Conservation (phyloP, 2,797 vertebrate species). For the Microctenopoma stevenorrisi region DNA sequence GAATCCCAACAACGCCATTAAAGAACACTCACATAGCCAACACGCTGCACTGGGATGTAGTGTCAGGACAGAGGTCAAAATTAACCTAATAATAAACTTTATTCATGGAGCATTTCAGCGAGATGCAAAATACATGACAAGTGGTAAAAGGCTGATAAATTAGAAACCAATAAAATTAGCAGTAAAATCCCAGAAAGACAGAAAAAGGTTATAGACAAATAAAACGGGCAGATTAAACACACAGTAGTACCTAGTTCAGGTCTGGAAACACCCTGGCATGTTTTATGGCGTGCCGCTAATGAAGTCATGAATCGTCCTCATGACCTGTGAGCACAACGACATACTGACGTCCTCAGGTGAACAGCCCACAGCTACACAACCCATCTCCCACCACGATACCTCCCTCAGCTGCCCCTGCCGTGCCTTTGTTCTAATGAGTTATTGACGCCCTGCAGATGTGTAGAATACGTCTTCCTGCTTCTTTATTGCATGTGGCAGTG, state of each 20-base stretch:
- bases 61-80: slow-evolving; percentile 20
- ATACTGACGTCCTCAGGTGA: slow-evolving; percentile 74
- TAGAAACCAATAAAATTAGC: slow-evolving; percentile 51
- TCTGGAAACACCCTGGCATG: slow-evolving; percentile 45
- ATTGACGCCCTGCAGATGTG: slow-evolving; percentile 79
- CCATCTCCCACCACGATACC: slow-evolving; percentile 51
- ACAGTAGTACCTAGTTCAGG: slow-evolving; percentile 32
- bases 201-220: slow-evolving; percentile 49
- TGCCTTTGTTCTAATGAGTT: slow-evolving; percentile 77
- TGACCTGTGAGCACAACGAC: slow-evolving; percentile 73
- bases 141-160: slow-evolving; percentile 65
- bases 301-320: slow-evolving; percentile 69
- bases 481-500: slow-evolving; percentile 72
- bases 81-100: slow-evolving; percentile 62
- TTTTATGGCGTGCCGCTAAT: slow-evolving; percentile 72
- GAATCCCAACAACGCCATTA: slow-evolving; percentile 16
- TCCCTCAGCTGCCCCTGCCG: slow-evolving; percentile 59
- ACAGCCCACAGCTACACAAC: slow-evolving; percentile 36
- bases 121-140: slow-evolving; percentile 65
- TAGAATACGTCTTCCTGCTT: slow-evolving; percentile 72
- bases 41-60: slow-evolving; percentile 10
- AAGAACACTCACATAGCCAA: slow-evolving; percentile 28
- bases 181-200: slow-evolving; percentile 50
- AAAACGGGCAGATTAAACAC: slow-evolving; percentile 55
- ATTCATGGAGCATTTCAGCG: slow-evolving; percentile 57